A percentile compares a stretch with the other conserved stretches of the same genome.
phyloP scores from a whole-genome alignment of 2,888 invertebrate genomes.

The Ophion costatus region DNA sequence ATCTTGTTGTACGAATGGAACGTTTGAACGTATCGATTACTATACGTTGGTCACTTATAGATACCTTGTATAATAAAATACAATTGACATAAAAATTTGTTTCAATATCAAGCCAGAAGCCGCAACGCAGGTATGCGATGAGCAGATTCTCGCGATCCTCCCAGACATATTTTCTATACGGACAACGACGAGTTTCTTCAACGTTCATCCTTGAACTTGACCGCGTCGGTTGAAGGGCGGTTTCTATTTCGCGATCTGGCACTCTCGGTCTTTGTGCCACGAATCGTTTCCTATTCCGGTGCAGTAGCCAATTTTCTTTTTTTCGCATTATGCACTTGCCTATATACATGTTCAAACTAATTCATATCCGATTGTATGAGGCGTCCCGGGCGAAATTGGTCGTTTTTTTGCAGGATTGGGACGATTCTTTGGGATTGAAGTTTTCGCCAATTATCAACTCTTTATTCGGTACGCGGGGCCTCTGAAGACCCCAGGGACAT shows the following conservation, averaged over 20 bases:
- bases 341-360: not conserved
- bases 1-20: constrained; percentile 24
- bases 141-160: not conserved
- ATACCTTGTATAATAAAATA: constrained; percentile 50
- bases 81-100: not conserved
- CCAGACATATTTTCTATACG: too few species aligned
- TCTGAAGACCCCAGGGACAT: too few species aligned
- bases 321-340: not conserved
- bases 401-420: too few species aligned
- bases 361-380: not conserved
- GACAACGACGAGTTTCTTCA: constrained; percentile 37
- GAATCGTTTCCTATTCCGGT: constrained; percentile 55
- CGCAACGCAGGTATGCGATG: too few species aligned
- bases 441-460: too few species aligned
- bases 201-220: constrained; percentile 64
- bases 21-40: constrained; percentile 10
- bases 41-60: constrained; percentile 36
- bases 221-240: constrained; percentile 48
- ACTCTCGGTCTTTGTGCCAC: constrained; percentile 38
- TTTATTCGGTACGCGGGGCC: too few species aligned
- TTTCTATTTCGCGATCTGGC: constrained; percentile 66
- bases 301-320: constrained; percentile 64
- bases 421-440: too few species aligned
- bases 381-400: not conserved
- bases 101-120: not conserved